phyloP scores from a whole-genome alignment of 64 coral and sea anemone genomes.

The Porites lutea region DNA sequence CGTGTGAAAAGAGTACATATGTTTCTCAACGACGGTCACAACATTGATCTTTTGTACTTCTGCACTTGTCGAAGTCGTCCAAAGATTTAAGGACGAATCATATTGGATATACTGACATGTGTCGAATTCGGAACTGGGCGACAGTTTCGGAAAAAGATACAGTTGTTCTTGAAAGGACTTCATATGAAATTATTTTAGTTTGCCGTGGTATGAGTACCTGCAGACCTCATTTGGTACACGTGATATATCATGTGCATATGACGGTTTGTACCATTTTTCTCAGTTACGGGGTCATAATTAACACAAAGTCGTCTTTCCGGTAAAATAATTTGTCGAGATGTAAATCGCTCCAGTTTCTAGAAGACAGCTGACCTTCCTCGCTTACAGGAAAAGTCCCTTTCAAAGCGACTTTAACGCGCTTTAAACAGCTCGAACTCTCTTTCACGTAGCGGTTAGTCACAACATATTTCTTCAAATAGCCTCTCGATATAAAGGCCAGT shows the following conservation, averaged over 20 bases:
- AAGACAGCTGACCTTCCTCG: background rate
- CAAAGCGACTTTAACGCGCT: background rate
- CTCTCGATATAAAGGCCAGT: background rate
- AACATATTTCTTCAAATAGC: background rate
- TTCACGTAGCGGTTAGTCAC: background rate
- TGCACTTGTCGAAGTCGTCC: background rate
- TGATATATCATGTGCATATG: no score
- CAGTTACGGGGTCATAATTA: no score
- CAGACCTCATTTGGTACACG: background rate
- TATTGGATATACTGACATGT: background rate
- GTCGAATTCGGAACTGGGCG: background rate
- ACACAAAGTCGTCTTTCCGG: background rate
- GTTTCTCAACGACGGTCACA: no score
- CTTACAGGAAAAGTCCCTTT: background rate
- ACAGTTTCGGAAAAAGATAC: background rate
- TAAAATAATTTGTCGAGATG: background rate
- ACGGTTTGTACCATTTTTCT: no score
- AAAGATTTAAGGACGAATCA: background rate
- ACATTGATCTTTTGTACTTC: no score
- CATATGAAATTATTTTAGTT: background rate
- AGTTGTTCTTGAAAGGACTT: background rate
- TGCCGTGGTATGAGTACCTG: background rate
- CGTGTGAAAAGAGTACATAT: no score
- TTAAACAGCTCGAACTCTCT: background rate
- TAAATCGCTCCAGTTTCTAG: background rate